These are phyloP conservation scores for Pithys albifrons DNA, from an alignment of 2,113 vertebrate genomes.

Conservation along the genomic window DNA sequence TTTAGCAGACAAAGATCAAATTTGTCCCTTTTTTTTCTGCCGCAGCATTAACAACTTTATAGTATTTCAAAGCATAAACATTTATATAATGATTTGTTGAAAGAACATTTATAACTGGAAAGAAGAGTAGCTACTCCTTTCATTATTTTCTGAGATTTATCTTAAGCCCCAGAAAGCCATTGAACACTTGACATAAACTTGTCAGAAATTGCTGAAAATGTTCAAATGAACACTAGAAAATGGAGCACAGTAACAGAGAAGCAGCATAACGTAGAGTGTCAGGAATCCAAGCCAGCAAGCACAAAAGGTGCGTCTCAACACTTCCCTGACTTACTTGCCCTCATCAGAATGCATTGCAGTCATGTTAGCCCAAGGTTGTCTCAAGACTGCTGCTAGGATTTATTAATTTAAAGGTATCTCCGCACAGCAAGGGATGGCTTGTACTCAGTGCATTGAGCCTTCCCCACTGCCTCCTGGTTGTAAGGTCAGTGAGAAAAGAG, in stretches of 20 bases:
- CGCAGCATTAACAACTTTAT: not conserved
- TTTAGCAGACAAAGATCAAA: not conserved
- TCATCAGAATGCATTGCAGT: not conserved
- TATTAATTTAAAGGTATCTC: not conserved
- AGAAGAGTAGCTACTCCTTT: not conserved
- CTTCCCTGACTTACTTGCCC: not conserved
- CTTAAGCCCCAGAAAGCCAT: not conserved
- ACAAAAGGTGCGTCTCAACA: not conserved
- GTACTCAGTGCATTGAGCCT: not conserved
- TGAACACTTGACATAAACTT: not conserved
- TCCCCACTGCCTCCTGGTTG: not conserved
- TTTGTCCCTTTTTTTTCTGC: not conserved
- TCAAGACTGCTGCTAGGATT: not conserved
- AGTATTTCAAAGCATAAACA: not conserved
- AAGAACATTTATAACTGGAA: not conserved
- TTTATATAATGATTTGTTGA: not conserved
- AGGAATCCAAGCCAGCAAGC: not conserved
- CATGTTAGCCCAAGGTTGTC: not conserved
- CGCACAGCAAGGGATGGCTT: rapidly evolving
- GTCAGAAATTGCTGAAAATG: not conserved
- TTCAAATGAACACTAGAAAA: not conserved
- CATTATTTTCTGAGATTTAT: not conserved
- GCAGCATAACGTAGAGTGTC: not conserved
- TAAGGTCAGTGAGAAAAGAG: not conserved
- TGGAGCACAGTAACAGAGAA: not conserved